These are phyloP conservation scores for Pleuronectes platessa DNA, from an alignment of 2,113 vertebrate genomes.

Conservation along the genomic window DNA sequence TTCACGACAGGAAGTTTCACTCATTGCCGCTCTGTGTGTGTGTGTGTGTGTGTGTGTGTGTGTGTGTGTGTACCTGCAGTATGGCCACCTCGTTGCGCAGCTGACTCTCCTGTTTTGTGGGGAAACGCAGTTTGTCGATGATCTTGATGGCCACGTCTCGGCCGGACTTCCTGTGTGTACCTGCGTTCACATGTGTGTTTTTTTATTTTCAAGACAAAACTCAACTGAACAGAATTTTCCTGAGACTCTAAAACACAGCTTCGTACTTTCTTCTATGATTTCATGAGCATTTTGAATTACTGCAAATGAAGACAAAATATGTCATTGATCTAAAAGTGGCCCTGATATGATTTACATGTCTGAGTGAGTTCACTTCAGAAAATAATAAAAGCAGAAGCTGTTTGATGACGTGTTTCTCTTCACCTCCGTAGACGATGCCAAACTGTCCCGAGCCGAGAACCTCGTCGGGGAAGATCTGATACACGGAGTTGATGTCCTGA, in stretches of 20 bases:
- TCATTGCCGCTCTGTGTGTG: background rate
- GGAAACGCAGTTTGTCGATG: constrained; percentile 97
- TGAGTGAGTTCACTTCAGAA: background rate
- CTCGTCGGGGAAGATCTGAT: constrained; percentile 98
- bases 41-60: constrained; percentile 40
- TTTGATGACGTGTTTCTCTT: background rate
- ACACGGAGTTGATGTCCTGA: constrained; percentile 96
- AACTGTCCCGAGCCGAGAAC: constrained; percentile 97
- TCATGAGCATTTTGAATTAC: too few relatives aligned
- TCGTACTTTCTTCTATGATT: too few relatives aligned
- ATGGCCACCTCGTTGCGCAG: constrained; percentile 98
- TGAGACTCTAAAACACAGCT: too few relatives aligned
- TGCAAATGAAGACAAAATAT: too few relatives aligned
- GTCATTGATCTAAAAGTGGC: too few relatives aligned
- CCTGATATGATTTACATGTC: background rate
- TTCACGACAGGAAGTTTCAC: constrained; percentile 56
- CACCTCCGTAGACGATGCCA: constrained; percentile 97
- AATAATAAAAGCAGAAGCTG: too few relatives aligned
- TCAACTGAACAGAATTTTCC: background rate
- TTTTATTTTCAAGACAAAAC: background rate
- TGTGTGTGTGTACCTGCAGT: constrained; percentile 87
- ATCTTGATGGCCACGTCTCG: constrained; percentile 99
- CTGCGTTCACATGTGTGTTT: constrained; percentile 68
- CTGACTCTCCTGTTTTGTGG: constrained; percentile 98
- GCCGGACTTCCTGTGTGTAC: constrained; percentile 97